These are phyloP conservation scores for Patagioenas fasciata DNA, from an alignment of 2,113 vertebrate species.

Conservation along the genomic window DNA sequence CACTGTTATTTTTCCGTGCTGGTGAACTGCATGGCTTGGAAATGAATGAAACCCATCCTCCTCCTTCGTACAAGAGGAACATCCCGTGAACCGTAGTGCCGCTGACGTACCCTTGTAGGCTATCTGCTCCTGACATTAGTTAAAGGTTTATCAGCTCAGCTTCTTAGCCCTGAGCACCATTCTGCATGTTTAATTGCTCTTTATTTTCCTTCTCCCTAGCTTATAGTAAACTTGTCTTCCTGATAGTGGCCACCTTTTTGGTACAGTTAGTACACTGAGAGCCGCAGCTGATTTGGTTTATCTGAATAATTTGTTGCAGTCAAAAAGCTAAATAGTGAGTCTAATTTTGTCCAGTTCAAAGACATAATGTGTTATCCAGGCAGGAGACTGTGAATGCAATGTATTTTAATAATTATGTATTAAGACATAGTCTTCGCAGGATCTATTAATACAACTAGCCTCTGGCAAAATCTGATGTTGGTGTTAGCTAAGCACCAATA, in stretches of 20 bases:
- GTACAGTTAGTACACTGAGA: background rate
- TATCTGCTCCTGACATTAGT: background rate
- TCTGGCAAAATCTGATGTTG: constrained; percentile 9
- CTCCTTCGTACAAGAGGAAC: background rate
- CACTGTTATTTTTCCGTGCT: background rate
- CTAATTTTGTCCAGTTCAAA: background rate
- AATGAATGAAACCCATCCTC: background rate
- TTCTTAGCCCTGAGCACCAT: background rate
- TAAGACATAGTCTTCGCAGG: background rate
- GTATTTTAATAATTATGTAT: background rate
- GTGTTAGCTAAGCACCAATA: background rate
- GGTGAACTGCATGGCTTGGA: background rate
- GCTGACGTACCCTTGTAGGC: rapidly evolving
- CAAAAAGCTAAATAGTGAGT: background rate
- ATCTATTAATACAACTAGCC: background rate
- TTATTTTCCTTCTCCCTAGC: background rate
- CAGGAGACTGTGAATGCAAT: background rate
- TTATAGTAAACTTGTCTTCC: background rate
- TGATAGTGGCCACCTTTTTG: background rate
- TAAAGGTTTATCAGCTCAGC: background rate
- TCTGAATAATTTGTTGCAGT: background rate
- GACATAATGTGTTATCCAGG: background rate
- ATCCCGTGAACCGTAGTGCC: background rate
- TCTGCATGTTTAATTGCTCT: background rate
- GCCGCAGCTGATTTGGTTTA: background rate